These are phyloP conservation scores for Chirona hameri DNA, from an alignment of 2,888 invertebrate genomes.

Conservation along the genomic window DNA sequence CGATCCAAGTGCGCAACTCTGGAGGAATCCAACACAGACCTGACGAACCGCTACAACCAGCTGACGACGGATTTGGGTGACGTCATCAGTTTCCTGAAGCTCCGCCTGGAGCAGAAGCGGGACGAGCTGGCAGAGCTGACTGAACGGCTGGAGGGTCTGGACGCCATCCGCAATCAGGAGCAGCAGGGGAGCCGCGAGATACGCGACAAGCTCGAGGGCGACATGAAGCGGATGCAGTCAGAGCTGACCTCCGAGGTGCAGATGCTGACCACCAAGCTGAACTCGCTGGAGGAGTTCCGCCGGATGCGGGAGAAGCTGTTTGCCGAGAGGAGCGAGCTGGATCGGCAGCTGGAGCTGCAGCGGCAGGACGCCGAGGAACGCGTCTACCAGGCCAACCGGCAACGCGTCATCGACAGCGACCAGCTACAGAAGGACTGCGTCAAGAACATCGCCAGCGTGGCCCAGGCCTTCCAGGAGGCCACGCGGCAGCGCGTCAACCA, in stretches of 20 bases:
- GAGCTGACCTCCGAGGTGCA: slow-evolving; percentile 22
- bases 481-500: slow-evolving; percentile 6
- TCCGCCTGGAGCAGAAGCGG: background rate
- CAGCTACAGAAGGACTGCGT: background rate
- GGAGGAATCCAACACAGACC: background rate
- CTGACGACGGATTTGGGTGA: background rate
- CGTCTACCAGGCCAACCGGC: slow-evolving; percentile 2
- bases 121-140: slow-evolving; percentile 13
- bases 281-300: slow-evolving; percentile 24
- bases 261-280: slow-evolving; percentile 14
- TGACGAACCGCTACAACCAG: background rate
- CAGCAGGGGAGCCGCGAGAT: no score
- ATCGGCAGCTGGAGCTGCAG: slow-evolving; percentile 5
- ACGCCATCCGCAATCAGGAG: background rate
- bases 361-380: background rate
- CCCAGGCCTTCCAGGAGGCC: slow-evolving; percentile 1
- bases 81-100: slow-evolving; percentile 29
- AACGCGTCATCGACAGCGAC: slow-evolving; percentile 22
- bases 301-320: slow-evolving; percentile 27
- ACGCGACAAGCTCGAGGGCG: background rate
- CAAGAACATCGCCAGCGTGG: background rate
- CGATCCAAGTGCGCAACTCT: background rate
- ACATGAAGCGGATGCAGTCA: slow-evolving; percentile 13
- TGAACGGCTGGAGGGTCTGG: slow-evolving; percentile 12
- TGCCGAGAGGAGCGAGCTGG: background rate